Percentiles rank a stretch among this genome's conserved stretches.
Conservation (phyloP, 92 coral and sea anemone genomes). For the Palythoa heliodiscus region DNA sequence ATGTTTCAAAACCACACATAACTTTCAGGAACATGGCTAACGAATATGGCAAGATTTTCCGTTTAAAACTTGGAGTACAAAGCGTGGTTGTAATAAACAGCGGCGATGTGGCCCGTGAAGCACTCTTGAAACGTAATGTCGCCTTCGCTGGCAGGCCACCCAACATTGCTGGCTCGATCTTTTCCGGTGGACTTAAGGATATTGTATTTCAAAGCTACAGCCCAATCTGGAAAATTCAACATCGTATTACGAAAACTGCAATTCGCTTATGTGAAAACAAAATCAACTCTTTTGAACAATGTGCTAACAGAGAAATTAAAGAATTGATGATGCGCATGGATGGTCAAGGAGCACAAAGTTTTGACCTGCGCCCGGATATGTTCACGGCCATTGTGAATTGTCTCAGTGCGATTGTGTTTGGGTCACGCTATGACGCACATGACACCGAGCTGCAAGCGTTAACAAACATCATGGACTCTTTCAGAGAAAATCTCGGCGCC, state of each 20-base stretch:
- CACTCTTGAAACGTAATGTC: slow-evolving; percentile 61
- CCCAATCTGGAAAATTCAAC: slow-evolving; percentile 64
- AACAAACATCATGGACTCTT: slow-evolving; percentile 55
- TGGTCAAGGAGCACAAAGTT: slow-evolving; percentile 48
- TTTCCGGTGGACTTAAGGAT: slow-evolving; percentile 62
- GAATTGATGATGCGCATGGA: slow-evolving; percentile 56
- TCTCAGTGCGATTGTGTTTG: slow-evolving; percentile 66
- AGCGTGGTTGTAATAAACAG: slow-evolving; percentile 74
- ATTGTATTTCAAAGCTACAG: slow-evolving; percentile 69
- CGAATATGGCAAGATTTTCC: slow-evolving; percentile 71
- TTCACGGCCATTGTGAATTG: slow-evolving; percentile 70
- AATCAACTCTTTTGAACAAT: slow-evolving; percentile 52
- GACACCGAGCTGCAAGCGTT: slow-evolving; percentile 68
- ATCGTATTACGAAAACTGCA: slow-evolving; percentile 60
- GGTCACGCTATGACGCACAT: slow-evolving; percentile 56
- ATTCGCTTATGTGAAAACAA: slow-evolving; percentile 52
- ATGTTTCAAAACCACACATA: slow-evolving; percentile 65
- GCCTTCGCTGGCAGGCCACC: slow-evolving; percentile 80
- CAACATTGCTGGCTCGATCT: slow-evolving; percentile 64
- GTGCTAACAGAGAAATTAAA: slow-evolving; percentile 61
- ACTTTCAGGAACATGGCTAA: slow-evolving; percentile 58
- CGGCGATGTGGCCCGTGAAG: slow-evolving; percentile 77
- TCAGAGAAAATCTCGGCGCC: slow-evolving; percentile 75
- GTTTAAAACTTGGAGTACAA: slow-evolving; percentile 70
- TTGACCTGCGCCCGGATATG: slow-evolving; percentile 57